Percentiles rank a stretch among this genome's conserved stretches.
These are phyloP conservation scores for Neoaliturus tenellus DNA, from an alignment of 2,888 invertebrate genomes.

Conservation along the genomic window DNA sequence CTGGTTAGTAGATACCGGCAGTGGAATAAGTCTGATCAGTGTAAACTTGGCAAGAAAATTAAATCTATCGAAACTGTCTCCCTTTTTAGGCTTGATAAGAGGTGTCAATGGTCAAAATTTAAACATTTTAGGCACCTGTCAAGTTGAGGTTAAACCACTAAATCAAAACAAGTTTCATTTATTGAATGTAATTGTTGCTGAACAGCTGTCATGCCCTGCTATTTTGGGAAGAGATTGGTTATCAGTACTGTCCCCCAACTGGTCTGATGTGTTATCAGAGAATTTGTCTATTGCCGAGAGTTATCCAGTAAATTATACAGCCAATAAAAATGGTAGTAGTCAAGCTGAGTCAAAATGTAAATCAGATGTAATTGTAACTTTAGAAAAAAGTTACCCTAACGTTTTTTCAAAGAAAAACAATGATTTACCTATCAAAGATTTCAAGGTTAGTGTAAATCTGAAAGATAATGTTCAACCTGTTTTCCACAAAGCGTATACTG, in stretches of 20 bases:
- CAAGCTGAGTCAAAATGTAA: not conserved
- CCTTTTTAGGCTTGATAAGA: not conserved
- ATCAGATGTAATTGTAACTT: not conserved
- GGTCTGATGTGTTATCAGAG: not conserved
- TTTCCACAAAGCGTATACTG: not conserved
- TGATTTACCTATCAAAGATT: not conserved
- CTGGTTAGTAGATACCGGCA: conserved; percentile 9
- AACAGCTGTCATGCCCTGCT: not conserved
- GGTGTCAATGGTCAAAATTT: conserved; percentile 5
- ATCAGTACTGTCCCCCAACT: not conserved
- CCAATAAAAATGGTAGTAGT: no score
- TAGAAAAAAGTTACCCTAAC: not conserved
- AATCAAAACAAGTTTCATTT: not conserved
- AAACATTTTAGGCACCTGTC: not conserved
- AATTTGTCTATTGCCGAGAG: not conserved
- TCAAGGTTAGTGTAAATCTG: not conserved
- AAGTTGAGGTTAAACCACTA: not conserved
- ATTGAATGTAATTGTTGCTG: not conserved
- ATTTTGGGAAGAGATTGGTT: not conserved
- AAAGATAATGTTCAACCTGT: not conserved
- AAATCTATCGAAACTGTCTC: not conserved
- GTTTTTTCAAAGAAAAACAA: conserved; percentile 1
- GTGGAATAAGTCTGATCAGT: not conserved
- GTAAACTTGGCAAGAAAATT: not conserved
- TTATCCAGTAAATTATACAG: no score